Evolutionary conservation across 2,113 vertebrate species (phyloP), one percentile per base, ranked within the genome.

Genomic region (Aegotheles bennettii): DNA sequence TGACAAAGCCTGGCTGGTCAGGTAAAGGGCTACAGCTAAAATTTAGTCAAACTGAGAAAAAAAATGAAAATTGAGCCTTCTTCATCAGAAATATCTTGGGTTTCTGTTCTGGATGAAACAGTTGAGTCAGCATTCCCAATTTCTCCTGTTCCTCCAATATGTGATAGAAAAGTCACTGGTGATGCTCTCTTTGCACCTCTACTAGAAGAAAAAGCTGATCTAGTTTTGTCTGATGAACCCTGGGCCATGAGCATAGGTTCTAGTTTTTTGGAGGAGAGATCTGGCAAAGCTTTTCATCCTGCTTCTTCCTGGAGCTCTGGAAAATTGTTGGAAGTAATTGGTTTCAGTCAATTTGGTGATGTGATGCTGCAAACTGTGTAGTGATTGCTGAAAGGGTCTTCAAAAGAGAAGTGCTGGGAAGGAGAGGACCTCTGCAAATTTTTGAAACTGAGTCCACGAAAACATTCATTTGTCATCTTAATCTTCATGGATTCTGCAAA

Each of bases 401-500:
- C 28, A 77, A 89, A 93, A 87, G 84, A 33, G 88, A 97, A 83
- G 60, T 83, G 21, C 68, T 97, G 45, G 77, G 82, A 68, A 68
- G 76, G 57, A 89, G 47, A 18, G 29, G 67, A 43, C 12, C 75
- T 24, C 10, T 82, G 43, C 77, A 95, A 36, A 85, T 97, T 35
- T 94, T 95, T 81, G 50, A 87, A 53, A 84, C 70, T 1, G 42
- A 92, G 33, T 69, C 63, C 31, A 70, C 81, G 53, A 87, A 96
- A 73, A 96, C 17, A 4, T 95, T 96, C 33, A 38, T 89, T 75
- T 11, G 8, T 23, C 95, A 97, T 47, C 80, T 93, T 33, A 77
- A 79, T 43, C 89, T 94, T 74, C 78, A 91, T 2, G 33, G 82
- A 29, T 95, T 97, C 51, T 78, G 61, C 57, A 94, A 96, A 91